These are phyloP conservation scores for Gonioctena quinquepunctata DNA, from an alignment of 1,140 invertebrate species.

Conservation along the genomic window DNA sequence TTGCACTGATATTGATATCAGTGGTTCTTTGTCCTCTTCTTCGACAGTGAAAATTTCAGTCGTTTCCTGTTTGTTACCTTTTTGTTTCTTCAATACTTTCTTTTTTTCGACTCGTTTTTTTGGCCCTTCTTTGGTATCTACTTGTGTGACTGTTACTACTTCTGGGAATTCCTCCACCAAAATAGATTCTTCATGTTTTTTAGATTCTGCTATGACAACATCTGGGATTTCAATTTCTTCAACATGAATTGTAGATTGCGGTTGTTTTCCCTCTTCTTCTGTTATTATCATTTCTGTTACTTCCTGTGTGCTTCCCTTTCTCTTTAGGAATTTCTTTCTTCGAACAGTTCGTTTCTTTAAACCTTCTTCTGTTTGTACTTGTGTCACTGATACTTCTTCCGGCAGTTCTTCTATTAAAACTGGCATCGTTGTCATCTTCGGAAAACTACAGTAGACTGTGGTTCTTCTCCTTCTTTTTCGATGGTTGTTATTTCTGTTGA, in stretches of 20 bases:
- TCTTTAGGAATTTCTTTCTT: conserved; percentile 51
- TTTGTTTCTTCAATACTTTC: conserved; percentile 48
- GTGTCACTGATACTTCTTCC: conserved; percentile 50
- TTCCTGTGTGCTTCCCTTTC: conserved; percentile 38
- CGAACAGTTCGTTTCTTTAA: conserved; percentile 50
- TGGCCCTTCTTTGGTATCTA: conserved; percentile 50
- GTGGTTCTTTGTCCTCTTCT: conserved; percentile 49
- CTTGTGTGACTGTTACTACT: conserved; percentile 48
- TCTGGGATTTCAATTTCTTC: conserved; percentile 36
- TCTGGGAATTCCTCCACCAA: conserved; percentile 49
- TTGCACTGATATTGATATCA: conserved; percentile 45
- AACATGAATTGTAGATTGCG: conserved; percentile 48
- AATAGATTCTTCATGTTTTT: conserved; percentile 9
- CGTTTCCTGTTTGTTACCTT: conserved; percentile 39
- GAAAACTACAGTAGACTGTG: conserved; percentile 19
- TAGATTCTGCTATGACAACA: conserved; percentile 22
- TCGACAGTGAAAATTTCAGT: conserved; percentile 51
- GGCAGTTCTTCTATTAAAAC: conserved; percentile 42
- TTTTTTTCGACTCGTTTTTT: conserved; percentile 51
- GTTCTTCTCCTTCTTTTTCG: conserved; percentile 45
- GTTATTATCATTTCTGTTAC: conserved; percentile 44
- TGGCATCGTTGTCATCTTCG: conserved; percentile 25
- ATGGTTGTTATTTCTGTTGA: conserved; percentile 42
- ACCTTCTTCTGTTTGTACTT: conserved; percentile 57
- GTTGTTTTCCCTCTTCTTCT: conserved; percentile 53